phyloP scores from a whole-genome alignment of 92 coral and sea anemone genomes.

The Zoanthus sansibaricus region DNA sequence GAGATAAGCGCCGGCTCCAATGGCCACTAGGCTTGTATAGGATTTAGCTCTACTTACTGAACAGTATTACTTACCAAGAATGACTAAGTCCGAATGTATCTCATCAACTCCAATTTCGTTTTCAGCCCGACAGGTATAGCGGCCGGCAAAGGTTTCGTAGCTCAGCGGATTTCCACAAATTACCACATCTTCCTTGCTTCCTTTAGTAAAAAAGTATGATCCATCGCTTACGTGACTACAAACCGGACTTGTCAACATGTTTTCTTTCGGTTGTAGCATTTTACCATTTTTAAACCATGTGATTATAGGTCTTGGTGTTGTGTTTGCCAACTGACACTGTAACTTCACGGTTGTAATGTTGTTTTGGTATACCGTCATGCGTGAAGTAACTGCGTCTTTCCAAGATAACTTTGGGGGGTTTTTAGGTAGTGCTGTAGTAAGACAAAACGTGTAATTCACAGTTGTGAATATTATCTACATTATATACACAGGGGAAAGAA shows the following conservation, averaged over 20 bases:
- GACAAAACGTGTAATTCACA: neutral
- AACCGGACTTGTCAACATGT: neutral
- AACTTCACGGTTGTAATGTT: conserved; percentile 7
- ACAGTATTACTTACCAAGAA: conserved; percentile 3
- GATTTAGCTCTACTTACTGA: too few species aligned
- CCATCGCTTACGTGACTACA: conserved; percentile 24
- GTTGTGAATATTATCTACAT: neutral
- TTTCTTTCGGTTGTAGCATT: neutral
- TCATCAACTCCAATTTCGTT: conserved; percentile 22
- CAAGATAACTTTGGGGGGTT: conserved; percentile 30
- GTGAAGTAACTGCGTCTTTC: conserved; percentile 13
- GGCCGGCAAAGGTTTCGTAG: conserved; percentile 23
- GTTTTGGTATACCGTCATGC: conserved; percentile 27
- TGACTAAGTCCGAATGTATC: neutral
- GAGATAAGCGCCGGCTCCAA: too few species aligned
- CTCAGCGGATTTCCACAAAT: conserved; percentile 31
- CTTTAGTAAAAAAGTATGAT: conserved; percentile 25
- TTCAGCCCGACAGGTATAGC: conserved; percentile 32
- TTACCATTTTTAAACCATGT: conserved; percentile 24
- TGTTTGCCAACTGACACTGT: neutral
- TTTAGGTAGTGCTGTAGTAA: neutral
- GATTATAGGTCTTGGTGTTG: neutral
- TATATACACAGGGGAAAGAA: too few species aligned
- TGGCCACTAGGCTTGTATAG: too few species aligned
- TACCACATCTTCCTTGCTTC: conserved; percentile 12